Base-by-base conservation (phyloP, 92 coral and sea anemone genomes). In the Ricordea florida region DNA sequence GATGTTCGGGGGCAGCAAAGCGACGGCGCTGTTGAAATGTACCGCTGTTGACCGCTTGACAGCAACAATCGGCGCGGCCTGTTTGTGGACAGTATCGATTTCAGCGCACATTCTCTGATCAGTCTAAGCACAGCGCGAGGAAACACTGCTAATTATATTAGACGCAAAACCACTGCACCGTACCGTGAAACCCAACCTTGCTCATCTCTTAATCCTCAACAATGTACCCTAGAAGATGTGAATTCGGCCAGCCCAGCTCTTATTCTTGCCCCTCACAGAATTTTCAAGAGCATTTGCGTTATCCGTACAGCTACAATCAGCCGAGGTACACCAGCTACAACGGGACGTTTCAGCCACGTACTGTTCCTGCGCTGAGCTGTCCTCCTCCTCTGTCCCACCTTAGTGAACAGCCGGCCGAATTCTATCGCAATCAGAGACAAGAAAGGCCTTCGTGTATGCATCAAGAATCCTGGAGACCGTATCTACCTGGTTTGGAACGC, bases 21-120 rank as follows among this genome's bases (percentile, higher is more conserved):
- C 28, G 59, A 73, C 48, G 48, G 59, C 33, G 23, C 59, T 59
- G 80, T 31, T 73, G 80, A 73, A 45, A 73, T 73, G 96, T 79
- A 71, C 66, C 67, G 57, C 88, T 64, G 78, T 84, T 65, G 93
- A 87, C 86, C 55, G 44, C 35, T 62, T 84, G 89, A 84, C 82
- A 84, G 83, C 55, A 58, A 59, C 80, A 73, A 73, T 47, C 57
- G 78, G 70, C 60, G 93, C 93, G 93, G 93, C 72, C 56, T 68
- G 81, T 87, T 76, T 87, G 93, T 73, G 81, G 80, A 47, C 44
- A 58, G 90, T 83, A 83, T 91, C 93, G 57, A 74, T 87, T 91
- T 87, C 97, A 79, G 76, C 66, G 73, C 88, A 70, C 57, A 86
- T 86, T 80, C 79, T 66, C 79, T 34, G 64, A 66, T 16, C 83